These are phyloP conservation scores for Macrotrachela quadricornifera DNA, from an alignment of 1,140 invertebrate genomes.

Conservation along the genomic window DNA sequence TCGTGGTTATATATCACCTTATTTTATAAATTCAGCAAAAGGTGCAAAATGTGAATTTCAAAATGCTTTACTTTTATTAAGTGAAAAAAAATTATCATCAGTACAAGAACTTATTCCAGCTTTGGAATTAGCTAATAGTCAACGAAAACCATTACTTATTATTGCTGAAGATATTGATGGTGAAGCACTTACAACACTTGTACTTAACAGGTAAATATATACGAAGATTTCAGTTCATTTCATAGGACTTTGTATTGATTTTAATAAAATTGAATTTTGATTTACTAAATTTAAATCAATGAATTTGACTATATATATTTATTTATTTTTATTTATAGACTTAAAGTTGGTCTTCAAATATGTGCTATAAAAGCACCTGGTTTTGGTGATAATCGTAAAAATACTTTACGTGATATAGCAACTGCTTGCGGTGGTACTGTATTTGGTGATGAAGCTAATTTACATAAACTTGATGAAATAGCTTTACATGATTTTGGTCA, in stretches of 20 bases:
- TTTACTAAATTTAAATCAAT: too few relatives aligned
- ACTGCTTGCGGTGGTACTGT: slow-evolving; percentile 79
- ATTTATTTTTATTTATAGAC: slow-evolving; percentile 36
- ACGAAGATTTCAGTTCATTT: too few relatives aligned
- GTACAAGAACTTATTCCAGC: slow-evolving; percentile 93
- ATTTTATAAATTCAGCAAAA: slow-evolving; percentile 96
- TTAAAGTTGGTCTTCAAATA: slow-evolving; percentile 84
- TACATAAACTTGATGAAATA: slow-evolving; percentile 85
- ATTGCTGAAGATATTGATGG: slow-evolving; percentile 98
- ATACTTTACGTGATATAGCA: slow-evolving; percentile 88
- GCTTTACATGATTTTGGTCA: slow-evolving; percentile 62
- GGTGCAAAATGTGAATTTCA: slow-evolving; percentile 94
- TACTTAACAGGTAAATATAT: slow-evolving; percentile 43
- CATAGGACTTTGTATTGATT: too few relatives aligned
- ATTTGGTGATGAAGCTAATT: slow-evolving; percentile 87
- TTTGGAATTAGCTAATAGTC: slow-evolving; percentile 75
- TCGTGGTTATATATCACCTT: slow-evolving; percentile 95
- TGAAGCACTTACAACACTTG: slow-evolving; percentile 85
- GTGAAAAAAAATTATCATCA: slow-evolving; percentile 93
- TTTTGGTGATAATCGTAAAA: slow-evolving; percentile 95
- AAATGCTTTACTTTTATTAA: slow-evolving; percentile 75
- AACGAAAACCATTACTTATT: slow-evolving; percentile 81
- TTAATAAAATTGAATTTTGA: too few relatives aligned
- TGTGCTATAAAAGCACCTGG: slow-evolving; percentile 96
- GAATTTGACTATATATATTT: too few relatives aligned